phyloP scores from a whole-genome alignment of 2,888 invertebrate species.

The Athetis lepigone region DNA sequence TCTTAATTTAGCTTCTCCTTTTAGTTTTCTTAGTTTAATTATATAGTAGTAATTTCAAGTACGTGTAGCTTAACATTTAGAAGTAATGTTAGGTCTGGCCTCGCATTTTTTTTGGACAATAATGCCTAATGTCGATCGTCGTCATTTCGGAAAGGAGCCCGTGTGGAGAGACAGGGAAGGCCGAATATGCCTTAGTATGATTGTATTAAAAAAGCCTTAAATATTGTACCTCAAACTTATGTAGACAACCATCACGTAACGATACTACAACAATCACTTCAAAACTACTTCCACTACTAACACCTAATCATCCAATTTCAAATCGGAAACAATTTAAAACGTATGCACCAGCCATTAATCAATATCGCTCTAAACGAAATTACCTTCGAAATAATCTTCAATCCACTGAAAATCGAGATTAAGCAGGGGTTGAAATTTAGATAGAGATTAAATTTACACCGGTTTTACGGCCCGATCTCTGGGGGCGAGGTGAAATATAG shows the following conservation, averaged over 20 bases:
- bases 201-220: too few relatives aligned
- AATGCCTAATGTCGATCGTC: too few relatives aligned
- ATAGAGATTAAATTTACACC: conserved; percentile 67
- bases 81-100: too few relatives aligned
- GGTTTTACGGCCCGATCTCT: conserved; percentile 62
- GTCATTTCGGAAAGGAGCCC: too few relatives aligned
- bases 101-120: too few relatives aligned
- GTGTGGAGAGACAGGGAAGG: too few relatives aligned
- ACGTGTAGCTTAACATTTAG: too few relatives aligned
- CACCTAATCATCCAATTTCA: background rate
- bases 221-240: too few relatives aligned
- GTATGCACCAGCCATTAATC: conserved; percentile 33
- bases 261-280: background rate
- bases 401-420: conserved; percentile 56
- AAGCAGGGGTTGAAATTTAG: conserved; percentile 65
- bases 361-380: conserved; percentile 45
- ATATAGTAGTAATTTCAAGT: too few relatives aligned
- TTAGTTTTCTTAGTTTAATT: too few relatives aligned
- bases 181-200: too few relatives aligned
- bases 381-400: conserved; percentile 56
- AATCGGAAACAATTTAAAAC: conserved; percentile 12
- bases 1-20: too few relatives aligned
- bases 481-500: conserved; percentile 66
- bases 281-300: background rate
- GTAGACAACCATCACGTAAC: background rate